Evolutionary conservation across 1,140 invertebrate species (phyloP).

Genomic region (Dermatophagoides farinae): DNA sequence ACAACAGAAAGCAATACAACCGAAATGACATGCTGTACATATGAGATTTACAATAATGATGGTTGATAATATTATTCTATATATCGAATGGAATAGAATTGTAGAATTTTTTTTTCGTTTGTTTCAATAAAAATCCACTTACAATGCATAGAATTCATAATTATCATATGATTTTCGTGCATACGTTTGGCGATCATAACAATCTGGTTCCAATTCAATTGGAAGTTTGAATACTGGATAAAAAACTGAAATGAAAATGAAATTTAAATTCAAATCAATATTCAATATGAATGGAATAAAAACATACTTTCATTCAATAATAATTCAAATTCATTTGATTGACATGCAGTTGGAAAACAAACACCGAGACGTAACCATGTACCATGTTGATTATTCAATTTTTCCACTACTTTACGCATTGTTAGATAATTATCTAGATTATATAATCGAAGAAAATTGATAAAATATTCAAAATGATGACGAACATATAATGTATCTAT

Average conservation of each 20-base stretch:
- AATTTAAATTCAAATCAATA: neutral
- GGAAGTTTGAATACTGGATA: constrained; percentile 5
- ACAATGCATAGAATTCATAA: neutral
- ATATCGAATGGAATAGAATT: neutral
- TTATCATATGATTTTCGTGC: neutral
- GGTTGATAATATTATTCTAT: neutral
- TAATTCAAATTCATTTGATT: constrained; percentile 12
- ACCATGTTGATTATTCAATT: constrained; percentile 9
- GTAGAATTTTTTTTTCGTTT: neutral
- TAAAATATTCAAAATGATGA: neutral
- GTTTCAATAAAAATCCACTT: neutral
- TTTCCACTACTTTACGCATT: constrained; percentile 3
- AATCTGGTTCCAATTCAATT: constrained; percentile 5
- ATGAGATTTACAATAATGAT: neutral
- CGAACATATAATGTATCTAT: neutral
- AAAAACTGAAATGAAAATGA: neutral
- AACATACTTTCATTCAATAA: constrained; percentile 14
- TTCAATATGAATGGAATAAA: neutral
- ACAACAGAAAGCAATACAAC: neutral
- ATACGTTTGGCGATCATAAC: neutral
- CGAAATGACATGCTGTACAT: neutral
- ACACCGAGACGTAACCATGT: constrained; percentile 15
- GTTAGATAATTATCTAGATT: constrained; percentile 11
- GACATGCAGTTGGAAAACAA: constrained; percentile 17
- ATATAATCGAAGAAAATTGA: neutral